Evolutionary conservation across 2,888 invertebrate species (phyloP).

Genomic region (Geotrupes spiniger): DNA sequence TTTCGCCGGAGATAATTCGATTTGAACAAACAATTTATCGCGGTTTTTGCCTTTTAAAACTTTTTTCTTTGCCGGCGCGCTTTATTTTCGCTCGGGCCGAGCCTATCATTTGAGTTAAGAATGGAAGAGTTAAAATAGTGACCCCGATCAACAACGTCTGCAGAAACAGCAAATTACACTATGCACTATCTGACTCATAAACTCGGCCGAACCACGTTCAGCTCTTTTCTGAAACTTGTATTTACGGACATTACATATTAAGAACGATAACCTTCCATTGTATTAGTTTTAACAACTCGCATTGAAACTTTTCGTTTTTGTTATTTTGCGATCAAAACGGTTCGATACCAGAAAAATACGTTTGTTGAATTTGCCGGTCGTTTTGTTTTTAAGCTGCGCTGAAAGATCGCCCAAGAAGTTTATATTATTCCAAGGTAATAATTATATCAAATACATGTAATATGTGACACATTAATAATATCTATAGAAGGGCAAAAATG

Average conservation of each 20-base stretch:
- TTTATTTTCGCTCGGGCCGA: conserved; percentile 4
- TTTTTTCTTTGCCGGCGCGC: not conserved
- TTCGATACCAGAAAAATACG: too few relatives aligned
- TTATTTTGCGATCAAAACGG: too few relatives aligned
- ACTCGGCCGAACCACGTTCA: conserved; percentile 34
- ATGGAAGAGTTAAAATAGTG: conserved; percentile 15
- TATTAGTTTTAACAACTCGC: conserved; percentile 7
- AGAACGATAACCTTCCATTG: conserved; percentile 11
- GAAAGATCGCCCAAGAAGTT: too few relatives aligned
- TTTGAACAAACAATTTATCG: conserved; percentile 6
- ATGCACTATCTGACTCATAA: conserved; percentile 34
- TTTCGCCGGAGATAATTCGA: conserved; percentile 1
- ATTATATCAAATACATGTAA: too few relatives aligned
- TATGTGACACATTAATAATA: too few relatives aligned
- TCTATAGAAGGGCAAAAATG: too few relatives aligned
- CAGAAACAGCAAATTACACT: conserved; percentile 24
- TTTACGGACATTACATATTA: conserved; percentile 23
- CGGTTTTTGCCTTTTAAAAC: conserved; percentile 2
- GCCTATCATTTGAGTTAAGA: conserved; percentile 3
- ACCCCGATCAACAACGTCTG: conserved; percentile 18
- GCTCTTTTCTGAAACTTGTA: conserved; percentile 32
- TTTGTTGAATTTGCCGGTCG: too few relatives aligned
- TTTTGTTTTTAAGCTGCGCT: too few relatives aligned
- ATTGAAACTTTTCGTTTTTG: too few relatives aligned
- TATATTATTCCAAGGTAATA: too few relatives aligned